These are phyloP conservation scores for Listronotus bonariensis DNA, from an alignment of 1,140 invertebrate species.

Conservation along the genomic window DNA sequence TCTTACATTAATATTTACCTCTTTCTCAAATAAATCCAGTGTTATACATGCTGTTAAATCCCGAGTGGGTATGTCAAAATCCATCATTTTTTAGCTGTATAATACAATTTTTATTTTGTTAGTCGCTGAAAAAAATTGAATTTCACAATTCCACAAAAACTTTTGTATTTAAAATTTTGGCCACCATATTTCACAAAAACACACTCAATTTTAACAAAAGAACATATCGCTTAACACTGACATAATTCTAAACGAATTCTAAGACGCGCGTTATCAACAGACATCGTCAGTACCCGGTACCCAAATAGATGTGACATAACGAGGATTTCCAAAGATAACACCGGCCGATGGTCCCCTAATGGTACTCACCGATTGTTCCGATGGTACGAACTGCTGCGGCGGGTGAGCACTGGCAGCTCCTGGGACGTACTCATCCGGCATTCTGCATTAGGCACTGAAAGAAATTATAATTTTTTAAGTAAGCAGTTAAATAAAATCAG, in stretches of 20 bases:
- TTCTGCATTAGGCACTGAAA: conserved; percentile 52
- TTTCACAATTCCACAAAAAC: too few relatives aligned
- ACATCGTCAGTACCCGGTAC: not conserved
- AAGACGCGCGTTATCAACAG: not conserved
- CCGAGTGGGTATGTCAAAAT: conserved; percentile 10
- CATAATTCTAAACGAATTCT: not conserved
- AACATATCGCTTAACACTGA: too few relatives aligned
- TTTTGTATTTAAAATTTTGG: too few relatives aligned
- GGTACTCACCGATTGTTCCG: conserved; percentile 46
- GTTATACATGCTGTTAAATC: conserved; percentile 22
- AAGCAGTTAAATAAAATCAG: too few relatives aligned
- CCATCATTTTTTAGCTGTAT: conserved; percentile 1
- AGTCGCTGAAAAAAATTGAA: too few relatives aligned
- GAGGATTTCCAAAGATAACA: not conserved
- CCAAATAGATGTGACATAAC: not conserved
- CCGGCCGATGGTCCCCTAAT: too few relatives aligned
- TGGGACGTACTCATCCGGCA: conserved; percentile 50
- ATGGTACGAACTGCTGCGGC: conserved; percentile 42
- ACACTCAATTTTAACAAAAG: too few relatives aligned
- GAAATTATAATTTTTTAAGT: too few relatives aligned
- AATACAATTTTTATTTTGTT: too few relatives aligned
- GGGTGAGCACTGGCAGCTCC: conserved; percentile 48
- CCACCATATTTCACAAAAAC: too few relatives aligned
- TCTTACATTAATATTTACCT: too few relatives aligned
- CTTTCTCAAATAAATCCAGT: conserved; percentile 23